Evolutionary conservation across 2,797 vertebrate genomes (phyloP).

Genomic region (Dendrocincla tyrannina): DNA sequence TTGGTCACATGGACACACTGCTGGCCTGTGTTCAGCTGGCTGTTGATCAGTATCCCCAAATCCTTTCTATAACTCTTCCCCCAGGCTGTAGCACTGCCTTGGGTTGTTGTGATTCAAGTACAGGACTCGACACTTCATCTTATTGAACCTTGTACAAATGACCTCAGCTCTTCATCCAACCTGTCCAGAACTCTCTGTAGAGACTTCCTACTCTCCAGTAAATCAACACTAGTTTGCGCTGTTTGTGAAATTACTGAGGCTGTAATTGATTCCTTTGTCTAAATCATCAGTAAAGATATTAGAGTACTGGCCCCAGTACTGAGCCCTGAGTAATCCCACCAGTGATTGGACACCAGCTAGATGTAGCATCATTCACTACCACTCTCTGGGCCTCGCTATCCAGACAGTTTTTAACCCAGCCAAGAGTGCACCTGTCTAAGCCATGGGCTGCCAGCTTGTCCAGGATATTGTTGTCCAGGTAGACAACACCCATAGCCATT

Average conservation of each 20-base stretch:
- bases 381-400: rapidly evolving
- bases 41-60: background rate
- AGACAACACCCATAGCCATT: background rate
- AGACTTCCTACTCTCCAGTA: background rate
- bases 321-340: background rate
- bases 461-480: background rate
- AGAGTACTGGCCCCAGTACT: background rate
- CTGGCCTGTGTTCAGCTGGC: background rate
- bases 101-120: background rate
- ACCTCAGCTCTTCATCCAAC: background rate
- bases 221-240: background rate
- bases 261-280: background rate
- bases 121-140: rapidly evolving
- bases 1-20: background rate
- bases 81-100: background rate
- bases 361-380: background rate
- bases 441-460: background rate
- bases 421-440: background rate
- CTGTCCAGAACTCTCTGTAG: background rate
- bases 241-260: background rate
- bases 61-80: background rate
- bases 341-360: background rate
- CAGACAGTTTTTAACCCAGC: background rate
- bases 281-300: background rate
- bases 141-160: background rate